Conservation (phyloP, 1,140 invertebrate species). For the Euwallacea similis region DNA sequence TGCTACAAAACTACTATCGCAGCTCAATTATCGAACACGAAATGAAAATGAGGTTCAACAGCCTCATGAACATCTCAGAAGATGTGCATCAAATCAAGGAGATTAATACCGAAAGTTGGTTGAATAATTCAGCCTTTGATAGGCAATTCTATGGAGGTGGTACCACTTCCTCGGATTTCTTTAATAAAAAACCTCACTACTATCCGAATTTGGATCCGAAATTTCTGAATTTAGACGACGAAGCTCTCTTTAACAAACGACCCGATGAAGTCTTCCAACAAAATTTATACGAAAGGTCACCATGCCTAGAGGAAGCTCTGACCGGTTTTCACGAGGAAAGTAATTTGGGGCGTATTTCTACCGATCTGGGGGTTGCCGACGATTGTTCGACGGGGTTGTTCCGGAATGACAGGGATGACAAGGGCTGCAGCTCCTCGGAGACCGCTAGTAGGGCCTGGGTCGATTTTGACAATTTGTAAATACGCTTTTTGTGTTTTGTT, state of each 20-base stretch:
- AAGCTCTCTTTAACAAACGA: conserved; percentile 28
- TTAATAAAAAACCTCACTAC: conserved; percentile 31
- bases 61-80: conserved; percentile 41
- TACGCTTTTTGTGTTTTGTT: conserved; percentile 49
- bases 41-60: conserved; percentile 43
- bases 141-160: conserved; percentile 8
- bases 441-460: conserved; percentile 43
- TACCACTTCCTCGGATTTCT: conserved; percentile 21
- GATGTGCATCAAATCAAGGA: conserved; percentile 35
- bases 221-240: conserved; percentile 28
- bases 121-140: conserved; percentile 28
- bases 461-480: conserved; percentile 50
- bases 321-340: background rate
- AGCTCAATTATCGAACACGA: conserved; percentile 41
- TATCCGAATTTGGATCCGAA: conserved; percentile 35
- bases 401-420: conserved; percentile 22
- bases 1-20: conserved; percentile 45
- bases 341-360: background rate
- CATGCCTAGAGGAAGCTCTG: conserved; percentile 10
- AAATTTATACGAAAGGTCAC: conserved; percentile 28
- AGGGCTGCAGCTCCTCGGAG: conserved; percentile 2
- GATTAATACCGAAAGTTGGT: conserved; percentile 36
- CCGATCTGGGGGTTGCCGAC: conserved; percentile 10
- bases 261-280: conserved; percentile 36
- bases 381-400: conserved; percentile 37